Percentiles rank a stretch among this genome's conserved stretches.
phyloP scores from a whole-genome alignment of 2,113 vertebrate genomes.

The Larimichthys crocea region DNA sequence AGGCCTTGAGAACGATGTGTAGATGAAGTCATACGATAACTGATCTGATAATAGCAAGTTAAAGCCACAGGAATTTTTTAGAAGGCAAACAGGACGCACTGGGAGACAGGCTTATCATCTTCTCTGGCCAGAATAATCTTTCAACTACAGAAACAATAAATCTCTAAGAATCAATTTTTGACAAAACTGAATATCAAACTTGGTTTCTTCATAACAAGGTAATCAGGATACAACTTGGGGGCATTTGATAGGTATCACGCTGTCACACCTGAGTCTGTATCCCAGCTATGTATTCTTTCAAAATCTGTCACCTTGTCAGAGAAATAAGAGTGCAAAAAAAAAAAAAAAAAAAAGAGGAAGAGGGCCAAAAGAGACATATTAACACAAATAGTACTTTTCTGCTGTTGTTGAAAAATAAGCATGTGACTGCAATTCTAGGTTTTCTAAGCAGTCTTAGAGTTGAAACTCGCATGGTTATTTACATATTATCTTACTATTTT shows the following conservation, averaged over 20 bases:
- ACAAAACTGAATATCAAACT: constrained; percentile 47
- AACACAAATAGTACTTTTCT: constrained; percentile 5
- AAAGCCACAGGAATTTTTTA: constrained; percentile 40
- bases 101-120: constrained; percentile 26
- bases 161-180: constrained; percentile 37
- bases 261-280: constrained; percentile 7
- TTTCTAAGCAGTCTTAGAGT: neutral
- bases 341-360: constrained; percentile 14
- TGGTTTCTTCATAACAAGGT: constrained; percentile 10
- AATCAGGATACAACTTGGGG: constrained; percentile 19
- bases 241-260: constrained; percentile 28
- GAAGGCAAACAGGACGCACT: constrained; percentile 39
- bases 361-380: neutral
- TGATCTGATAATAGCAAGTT: constrained; percentile 53
- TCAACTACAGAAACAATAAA: constrained; percentile 44
- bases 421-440: neutral
- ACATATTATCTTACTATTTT: constrained; percentile 26
- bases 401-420: constrained; percentile 22
- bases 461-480: constrained; percentile 7
- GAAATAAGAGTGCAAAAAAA: neutral
- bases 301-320: constrained; percentile 24
- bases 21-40: constrained; percentile 56
- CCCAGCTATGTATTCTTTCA: constrained; percentile 4
- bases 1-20: constrained; percentile 29
- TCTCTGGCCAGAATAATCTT: constrained; percentile 38